A percentile compares a stretch with the other conserved stretches of the same genome.
phyloP scores from a whole-genome alignment of 2,113 vertebrate genomes.

The Equus quagga region DNA sequence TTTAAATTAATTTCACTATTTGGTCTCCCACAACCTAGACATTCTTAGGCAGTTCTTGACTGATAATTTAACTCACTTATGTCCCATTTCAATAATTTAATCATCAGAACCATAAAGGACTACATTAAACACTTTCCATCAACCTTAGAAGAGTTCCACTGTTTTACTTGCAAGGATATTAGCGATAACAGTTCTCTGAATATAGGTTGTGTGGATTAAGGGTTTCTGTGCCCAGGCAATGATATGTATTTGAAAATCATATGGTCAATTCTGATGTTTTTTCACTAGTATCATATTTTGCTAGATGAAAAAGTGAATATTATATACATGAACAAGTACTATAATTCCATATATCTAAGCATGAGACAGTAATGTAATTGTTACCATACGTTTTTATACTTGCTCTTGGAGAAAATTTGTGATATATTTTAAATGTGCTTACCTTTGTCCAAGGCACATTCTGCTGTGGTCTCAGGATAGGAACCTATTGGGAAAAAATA shows the following conservation, averaged over 20 bases:
- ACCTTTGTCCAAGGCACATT: constrained; percentile 94
- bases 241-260: not conserved
- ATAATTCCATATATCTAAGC: not conserved
- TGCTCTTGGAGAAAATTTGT: not conserved
- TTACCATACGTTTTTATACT: not conserved
- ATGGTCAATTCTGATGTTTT: not conserved
- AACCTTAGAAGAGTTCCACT: not conserved
- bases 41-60: not conserved
- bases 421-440: constrained; percentile 74
- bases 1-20: not conserved
- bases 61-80: not conserved
- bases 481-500: constrained; percentile 88
- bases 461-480: constrained; percentile 95
- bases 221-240: not conserved
- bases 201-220: not conserved
- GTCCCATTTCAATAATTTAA: not conserved
- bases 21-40: not conserved
- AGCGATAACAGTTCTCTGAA: not conserved
- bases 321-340: not conserved
- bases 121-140: not conserved
- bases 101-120: not conserved
- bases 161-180: not conserved
- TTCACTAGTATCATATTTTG: not conserved
- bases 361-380: not conserved
- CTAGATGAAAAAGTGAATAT: not conserved